Percentiles rank a stretch among this genome's conserved stretches.
phyloP scores from a whole-genome alignment of 1,140 invertebrate genomes.

The Pseudomyrmex pallidus region DNA sequence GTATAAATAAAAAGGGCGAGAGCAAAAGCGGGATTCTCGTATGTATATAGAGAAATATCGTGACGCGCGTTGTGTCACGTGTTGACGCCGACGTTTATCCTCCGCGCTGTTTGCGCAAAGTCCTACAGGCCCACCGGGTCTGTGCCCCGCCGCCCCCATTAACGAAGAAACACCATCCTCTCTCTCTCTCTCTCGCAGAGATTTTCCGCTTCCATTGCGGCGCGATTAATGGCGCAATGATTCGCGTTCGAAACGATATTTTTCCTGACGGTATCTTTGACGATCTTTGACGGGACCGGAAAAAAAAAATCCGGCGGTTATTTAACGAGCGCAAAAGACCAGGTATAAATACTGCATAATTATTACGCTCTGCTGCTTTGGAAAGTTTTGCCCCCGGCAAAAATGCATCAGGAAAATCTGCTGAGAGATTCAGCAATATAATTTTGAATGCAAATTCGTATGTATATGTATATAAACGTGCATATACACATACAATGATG shows the following conservation, averaged over 20 bases:
- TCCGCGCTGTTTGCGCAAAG: conserved; percentile 36
- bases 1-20: conserved; percentile 56
- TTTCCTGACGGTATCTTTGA: not conserved
- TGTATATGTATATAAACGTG: not conserved
- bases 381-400: not conserved
- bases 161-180: too few relatives aligned
- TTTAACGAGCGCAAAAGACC: conserved; percentile 9
- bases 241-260: conserved; percentile 24
- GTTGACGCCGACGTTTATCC: conserved; percentile 41
- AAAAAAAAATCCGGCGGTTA: not conserved
- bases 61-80: conserved; percentile 13
- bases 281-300: not conserved
- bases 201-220: not conserved
- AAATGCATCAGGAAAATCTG: conserved; percentile 32
- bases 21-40: conserved; percentile 17
- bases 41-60: conserved; percentile 45
- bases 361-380: conserved; percentile 13
- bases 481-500: conserved; percentile 3
- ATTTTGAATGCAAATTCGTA: conserved; percentile 38
- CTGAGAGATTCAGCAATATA: conserved; percentile 33
- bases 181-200: not conserved
- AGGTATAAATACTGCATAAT: conserved; percentile 37
- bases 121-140: not conserved
- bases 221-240: not conserved
- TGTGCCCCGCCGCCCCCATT: too few relatives aligned